A percentile compares a stretch with the other conserved stretches of the same genome.
phyloP scores from a whole-genome alignment of 2,888 invertebrate species.

The Andrena bicolor region DNA sequence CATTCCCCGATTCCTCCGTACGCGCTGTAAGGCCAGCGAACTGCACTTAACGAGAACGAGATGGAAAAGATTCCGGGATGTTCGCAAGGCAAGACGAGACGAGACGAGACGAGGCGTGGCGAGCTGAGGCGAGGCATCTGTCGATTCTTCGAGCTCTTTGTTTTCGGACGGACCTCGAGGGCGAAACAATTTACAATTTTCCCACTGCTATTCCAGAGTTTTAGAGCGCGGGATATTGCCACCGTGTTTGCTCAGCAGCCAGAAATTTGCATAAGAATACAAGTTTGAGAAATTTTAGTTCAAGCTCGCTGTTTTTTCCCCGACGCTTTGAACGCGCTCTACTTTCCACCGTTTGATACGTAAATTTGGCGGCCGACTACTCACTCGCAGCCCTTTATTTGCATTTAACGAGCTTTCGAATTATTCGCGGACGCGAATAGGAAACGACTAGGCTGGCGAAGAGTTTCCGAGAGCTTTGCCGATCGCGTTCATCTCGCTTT shows the following conservation, averaged over 20 bases:
- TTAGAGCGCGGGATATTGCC: slow-evolving; percentile 9
- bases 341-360: slow-evolving; percentile 39
- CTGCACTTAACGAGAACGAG: slow-evolving; percentile 45
- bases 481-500: too few species aligned
- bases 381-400: slow-evolving; percentile 39
- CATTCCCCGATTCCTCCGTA: slow-evolving; percentile 45
- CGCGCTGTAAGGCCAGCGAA: slow-evolving; percentile 29
- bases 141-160: slow-evolving; percentile 43
- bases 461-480: too few species aligned
- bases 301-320: not conserved
- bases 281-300: slow-evolving; percentile 24
- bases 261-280: slow-evolving; percentile 4
- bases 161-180: slow-evolving; percentile 30
- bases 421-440: not conserved
- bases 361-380: slow-evolving; percentile 23
- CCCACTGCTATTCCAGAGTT: too few species aligned
- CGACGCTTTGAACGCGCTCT: not conserved
- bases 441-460: not conserved
- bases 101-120: too few species aligned
- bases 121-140: slow-evolving; percentile 19
- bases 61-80: slow-evolving; percentile 27
- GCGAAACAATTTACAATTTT: slow-evolving; percentile 40
- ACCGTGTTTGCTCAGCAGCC: not conserved
- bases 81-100: not conserved
- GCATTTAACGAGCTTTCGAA: slow-evolving; percentile 54